A percentile compares a stretch with the other conserved stretches of the same genome.
Conservation (phyloP, 2,113 vertebrate species). For the Oostethus manadensis region DNA sequence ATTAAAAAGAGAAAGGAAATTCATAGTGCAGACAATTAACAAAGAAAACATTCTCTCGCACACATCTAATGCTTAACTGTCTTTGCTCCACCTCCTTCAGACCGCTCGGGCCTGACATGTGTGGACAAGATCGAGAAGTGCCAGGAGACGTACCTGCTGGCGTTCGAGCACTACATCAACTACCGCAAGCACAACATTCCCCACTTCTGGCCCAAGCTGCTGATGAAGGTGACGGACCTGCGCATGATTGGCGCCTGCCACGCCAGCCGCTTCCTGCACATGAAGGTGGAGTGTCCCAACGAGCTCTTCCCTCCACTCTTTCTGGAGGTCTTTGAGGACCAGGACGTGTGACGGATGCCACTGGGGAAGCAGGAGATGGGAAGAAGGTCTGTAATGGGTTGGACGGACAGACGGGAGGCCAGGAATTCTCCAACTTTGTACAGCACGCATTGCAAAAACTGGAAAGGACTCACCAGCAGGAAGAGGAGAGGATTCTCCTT, state of each 20-base stretch:
- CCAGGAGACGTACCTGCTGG: constrained; percentile 96
- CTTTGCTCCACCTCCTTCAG: constrained; percentile 59
- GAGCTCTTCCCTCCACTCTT: constrained; percentile 97
- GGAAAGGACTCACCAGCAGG: constrained; percentile 67
- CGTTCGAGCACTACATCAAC: constrained; percentile 99
- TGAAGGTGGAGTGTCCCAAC: constrained; percentile 99
- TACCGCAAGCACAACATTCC: constrained; percentile 97
- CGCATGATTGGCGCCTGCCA: constrained; percentile 99
- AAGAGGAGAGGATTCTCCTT: constrained; percentile 44
- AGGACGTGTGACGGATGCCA: constrained; percentile 60
- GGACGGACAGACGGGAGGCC: not conserved
- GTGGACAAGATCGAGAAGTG: constrained; percentile 95
- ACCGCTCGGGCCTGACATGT: constrained; percentile 89
- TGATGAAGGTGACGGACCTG: constrained; percentile 99
- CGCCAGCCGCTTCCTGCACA: constrained; percentile 98
- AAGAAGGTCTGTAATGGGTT: not conserved
- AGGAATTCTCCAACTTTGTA: not conserved
- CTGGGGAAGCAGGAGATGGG: constrained; percentile 34
- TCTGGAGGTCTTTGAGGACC: constrained; percentile 96
- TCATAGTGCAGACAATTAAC: no score
- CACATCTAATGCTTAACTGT: not conserved
- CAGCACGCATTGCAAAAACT: constrained; percentile 20
- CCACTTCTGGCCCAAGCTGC: constrained; percentile 99
- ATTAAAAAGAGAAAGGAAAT: no score
- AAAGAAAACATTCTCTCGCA: no score